These are phyloP conservation scores for Thereuonema tuberculata DNA, from an alignment of 1,140 invertebrate species.

Conservation along the genomic window DNA sequence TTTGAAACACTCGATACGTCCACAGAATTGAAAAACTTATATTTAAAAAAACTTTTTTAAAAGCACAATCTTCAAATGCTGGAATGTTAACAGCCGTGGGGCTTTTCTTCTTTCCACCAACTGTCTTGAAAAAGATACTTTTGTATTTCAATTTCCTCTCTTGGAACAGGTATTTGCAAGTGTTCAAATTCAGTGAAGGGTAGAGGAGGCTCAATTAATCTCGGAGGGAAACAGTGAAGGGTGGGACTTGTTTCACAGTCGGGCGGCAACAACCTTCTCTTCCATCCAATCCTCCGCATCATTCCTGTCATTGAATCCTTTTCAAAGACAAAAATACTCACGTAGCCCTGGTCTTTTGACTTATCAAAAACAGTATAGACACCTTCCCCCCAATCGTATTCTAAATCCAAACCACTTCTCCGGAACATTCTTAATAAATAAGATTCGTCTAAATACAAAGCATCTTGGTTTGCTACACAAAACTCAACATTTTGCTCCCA, in stretches of 20 bases:
- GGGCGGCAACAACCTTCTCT: conserved; percentile 40
- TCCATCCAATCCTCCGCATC: conserved; percentile 41
- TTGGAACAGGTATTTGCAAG: conserved; percentile 37
- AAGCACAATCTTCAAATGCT: not conserved
- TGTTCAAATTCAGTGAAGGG: conserved; percentile 35
- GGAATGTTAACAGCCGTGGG: conserved; percentile 37
- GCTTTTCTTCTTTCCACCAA: conserved; percentile 44
- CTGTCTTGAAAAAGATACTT: conserved; percentile 46
- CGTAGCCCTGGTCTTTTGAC: conserved; percentile 14
- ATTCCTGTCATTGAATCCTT: conserved; percentile 28
- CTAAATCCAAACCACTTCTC: conserved; percentile 25
- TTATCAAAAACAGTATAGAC: conserved; percentile 25
- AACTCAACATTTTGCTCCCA: conserved; percentile 37
- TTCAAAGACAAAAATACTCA: conserved; percentile 33
- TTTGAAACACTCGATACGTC: too few species aligned
- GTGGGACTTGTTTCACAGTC: conserved; percentile 38
- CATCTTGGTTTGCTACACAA: conserved; percentile 34
- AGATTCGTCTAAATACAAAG: conserved; percentile 31
- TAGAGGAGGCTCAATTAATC: conserved; percentile 38
- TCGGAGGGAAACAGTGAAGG: conserved; percentile 42
- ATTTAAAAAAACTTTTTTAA: too few species aligned
- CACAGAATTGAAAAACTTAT: too few species aligned
- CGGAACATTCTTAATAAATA: conserved; percentile 30
- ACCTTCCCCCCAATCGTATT: conserved; percentile 34
- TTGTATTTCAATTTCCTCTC: conserved; percentile 44